Evolutionary conservation across 2,113 vertebrate species (phyloP).

Genomic region (Nestor notabilis): DNA sequence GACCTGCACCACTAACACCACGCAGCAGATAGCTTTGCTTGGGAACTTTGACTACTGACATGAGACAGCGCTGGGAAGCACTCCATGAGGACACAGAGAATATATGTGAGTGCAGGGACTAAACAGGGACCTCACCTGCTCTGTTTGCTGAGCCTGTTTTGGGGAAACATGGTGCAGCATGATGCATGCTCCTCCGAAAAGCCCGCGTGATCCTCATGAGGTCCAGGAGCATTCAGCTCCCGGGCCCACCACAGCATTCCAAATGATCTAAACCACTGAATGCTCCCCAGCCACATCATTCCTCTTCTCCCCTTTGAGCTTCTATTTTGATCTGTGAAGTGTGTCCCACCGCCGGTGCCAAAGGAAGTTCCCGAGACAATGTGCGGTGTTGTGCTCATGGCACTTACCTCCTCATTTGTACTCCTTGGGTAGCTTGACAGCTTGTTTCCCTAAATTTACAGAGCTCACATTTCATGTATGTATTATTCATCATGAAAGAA

Average conservation of each 20-base stretch:
- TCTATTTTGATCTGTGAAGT: slow-evolving; percentile 41
- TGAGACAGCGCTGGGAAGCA: background rate
- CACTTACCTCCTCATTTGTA: background rate
- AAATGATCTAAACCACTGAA: background rate
- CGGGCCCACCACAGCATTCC: background rate
- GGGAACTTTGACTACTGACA: background rate
- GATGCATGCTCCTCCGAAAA: fast-evolving
- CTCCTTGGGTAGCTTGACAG: slow-evolving; percentile 9
- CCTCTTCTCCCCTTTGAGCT: slow-evolving; percentile 24
- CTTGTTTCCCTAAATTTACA: slow-evolving; percentile 8
- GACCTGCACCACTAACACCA: background rate
- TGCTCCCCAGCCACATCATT: background rate
- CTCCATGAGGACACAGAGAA: fast-evolving
- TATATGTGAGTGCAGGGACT: background rate
- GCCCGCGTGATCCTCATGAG: background rate
- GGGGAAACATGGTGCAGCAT: background rate
- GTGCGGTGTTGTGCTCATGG: background rate
- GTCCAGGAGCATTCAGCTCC: background rate
- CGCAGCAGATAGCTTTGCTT: background rate
- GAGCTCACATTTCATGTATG: slow-evolving; percentile 12
- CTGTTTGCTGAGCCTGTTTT: background rate
- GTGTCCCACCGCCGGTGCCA: slow-evolving; percentile 16
- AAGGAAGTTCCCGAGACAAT: slow-evolving; percentile 65
- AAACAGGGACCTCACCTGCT: background rate
- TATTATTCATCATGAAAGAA: slow-evolving; percentile 28